These are phyloP conservation scores for Epistrophe grossulariae DNA, from an alignment of 2,888 invertebrate species.

Conservation along the genomic window DNA sequence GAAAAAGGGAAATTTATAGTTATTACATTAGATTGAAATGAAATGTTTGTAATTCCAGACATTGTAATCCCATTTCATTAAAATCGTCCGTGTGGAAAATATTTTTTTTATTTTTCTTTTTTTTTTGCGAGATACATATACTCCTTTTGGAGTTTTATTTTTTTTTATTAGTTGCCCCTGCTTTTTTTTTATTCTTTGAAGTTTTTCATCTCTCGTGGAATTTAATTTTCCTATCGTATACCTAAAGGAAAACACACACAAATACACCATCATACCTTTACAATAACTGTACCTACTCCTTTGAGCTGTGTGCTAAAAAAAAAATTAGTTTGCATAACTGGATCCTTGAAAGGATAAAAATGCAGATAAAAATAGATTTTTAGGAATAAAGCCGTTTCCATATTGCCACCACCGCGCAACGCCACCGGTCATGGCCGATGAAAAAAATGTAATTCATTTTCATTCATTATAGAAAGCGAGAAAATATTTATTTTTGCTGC, in stretches of 20 bases:
- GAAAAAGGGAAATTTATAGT: conserved; percentile 58
- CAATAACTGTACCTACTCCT: conserved; percentile 25
- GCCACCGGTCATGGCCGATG: background rate
- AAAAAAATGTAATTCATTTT: conserved; percentile 68
- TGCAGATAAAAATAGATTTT: conserved; percentile 20
- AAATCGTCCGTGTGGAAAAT: conserved; percentile 74
- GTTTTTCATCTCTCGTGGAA: conserved; percentile 62
- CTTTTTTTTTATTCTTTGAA: conserved; percentile 42
- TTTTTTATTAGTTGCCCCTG: conserved; percentile 34
- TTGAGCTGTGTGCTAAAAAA: conserved; percentile 48
- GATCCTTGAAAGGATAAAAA: conserved; percentile 65
- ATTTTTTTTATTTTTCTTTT: conserved; percentile 61
- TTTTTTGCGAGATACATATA: background rate
- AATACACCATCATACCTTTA: background rate
- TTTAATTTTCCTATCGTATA: conserved; percentile 65
- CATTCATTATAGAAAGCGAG: conserved; percentile 61
- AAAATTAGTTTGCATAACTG: conserved; percentile 67
- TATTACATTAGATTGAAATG: conserved; percentile 73
- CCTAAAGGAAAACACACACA: background rate
- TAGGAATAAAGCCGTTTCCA: background rate
- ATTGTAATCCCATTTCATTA: conserved; percentile 75
- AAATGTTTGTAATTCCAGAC: conserved; percentile 75
- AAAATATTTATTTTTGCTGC: conserved; percentile 58
- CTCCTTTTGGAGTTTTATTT: conserved; percentile 47
- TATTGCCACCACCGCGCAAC: background rate